Conservation (phyloP, 1,140 invertebrate species). For the Stenopsyche tienmushanensis region DNA sequence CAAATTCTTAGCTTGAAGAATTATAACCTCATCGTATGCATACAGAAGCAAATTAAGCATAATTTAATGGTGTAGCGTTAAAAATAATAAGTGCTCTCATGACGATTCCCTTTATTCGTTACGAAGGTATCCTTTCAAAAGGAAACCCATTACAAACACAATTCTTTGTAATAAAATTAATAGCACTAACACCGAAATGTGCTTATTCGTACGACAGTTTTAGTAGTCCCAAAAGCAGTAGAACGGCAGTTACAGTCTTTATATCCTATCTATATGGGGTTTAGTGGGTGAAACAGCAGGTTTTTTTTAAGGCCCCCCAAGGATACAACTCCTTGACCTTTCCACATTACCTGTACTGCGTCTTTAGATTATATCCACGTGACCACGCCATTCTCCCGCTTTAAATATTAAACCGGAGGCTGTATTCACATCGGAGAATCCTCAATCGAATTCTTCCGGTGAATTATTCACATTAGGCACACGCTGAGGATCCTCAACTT, state of each 20-base stretch:
- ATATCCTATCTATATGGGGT: not conserved
- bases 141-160: slow-evolving; percentile 1
- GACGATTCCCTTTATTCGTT: not conserved
- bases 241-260: not conserved
- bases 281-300: not conserved
- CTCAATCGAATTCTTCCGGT: not conserved
- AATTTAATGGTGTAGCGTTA: not conserved
- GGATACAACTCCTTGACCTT: slow-evolving; percentile 3
- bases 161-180: slow-evolving; percentile 11
- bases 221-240: not conserved
- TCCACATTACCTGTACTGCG: not conserved
- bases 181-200: slow-evolving; percentile 10
- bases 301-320: not conserved
- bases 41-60: too few species aligned
- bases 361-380: not conserved
- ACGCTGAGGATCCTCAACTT: too few species aligned
- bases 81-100: not conserved
- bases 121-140: not conserved
- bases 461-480: not conserved
- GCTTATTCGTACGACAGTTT: slow-evolving; percentile 10
- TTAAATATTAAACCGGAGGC: slow-evolving; percentile 1
- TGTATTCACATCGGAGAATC: not conserved
- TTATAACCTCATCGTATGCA: too few species aligned
- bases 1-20: too few species aligned
- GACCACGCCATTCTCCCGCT: not conserved